Base-by-base conservation (phyloP, 1,140 invertebrate species). In the Eumaeus atala region DNA sequence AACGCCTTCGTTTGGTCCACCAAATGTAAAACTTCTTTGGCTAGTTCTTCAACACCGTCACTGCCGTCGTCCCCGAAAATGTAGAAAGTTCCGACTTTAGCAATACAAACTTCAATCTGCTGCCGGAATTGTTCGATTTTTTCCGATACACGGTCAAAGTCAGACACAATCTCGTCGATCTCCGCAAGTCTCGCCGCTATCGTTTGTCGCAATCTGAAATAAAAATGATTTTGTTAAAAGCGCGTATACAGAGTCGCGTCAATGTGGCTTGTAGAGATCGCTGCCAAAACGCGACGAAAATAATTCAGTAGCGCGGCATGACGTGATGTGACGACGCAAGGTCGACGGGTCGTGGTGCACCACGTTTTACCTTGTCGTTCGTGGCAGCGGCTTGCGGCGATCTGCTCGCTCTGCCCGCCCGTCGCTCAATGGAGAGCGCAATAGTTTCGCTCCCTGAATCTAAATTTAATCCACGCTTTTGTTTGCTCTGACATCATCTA, bases 21-120 rank as follows among this genome's bases (percentile, higher is more conserved):
- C 53, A 90, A 88, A 74, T 65, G 90, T 72, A 68, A 91, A 79
- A 81, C 89, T 66, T 89, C 79, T 8, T 67, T 67, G 89, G 71
- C 36, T 71, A 84, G 63, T 74, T 86, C 51, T 90, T 85, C 61
- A 83, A 89, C 62, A 90, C 92, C 60, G 84, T 86, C 80, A 11
- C 84, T 78, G 57, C 92, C 89, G 83, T 94, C 89, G 51, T 91
- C 90, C 62, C 91, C 93, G 79, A 92, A 95, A 0, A 94, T 91
- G 89, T 95, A 92, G 59, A 95, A 90, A 47, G 86, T 79, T 36
- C 89, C 89, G 28, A 94, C 90, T 73, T 91, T 89, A 33, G 89
- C 86, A 58, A 92, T 88, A 37, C 92, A 78, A 28, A 89, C 87
- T 64, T 91, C 90, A 50, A 95, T 87, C 58, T 89, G 86, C 54